A percentile compares a stretch with the other conserved stretches of the same genome.
These are phyloP conservation scores for Boloria euphrosyne DNA, from an alignment of 2,888 invertebrate genomes.

Conservation along the genomic window DNA sequence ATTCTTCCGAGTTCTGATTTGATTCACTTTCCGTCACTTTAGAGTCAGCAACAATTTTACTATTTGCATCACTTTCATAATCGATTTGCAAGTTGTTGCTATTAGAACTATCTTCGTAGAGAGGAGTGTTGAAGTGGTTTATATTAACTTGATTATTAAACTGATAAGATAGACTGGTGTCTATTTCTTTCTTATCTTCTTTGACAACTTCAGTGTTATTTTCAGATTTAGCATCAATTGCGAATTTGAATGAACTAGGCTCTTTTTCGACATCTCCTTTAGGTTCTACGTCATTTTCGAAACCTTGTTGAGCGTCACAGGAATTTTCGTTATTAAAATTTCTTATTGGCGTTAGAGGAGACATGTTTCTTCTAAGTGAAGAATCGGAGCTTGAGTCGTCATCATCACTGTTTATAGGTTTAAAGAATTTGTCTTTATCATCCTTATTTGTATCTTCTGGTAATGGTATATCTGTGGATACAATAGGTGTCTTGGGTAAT, in stretches of 20 bases:
- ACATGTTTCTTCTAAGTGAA: slow-evolving; percentile 72
- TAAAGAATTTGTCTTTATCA: slow-evolving; percentile 61
- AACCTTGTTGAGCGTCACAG: slow-evolving; percentile 75
- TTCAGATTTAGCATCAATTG: slow-evolving; percentile 68
- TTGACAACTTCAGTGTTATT: slow-evolving; percentile 53
- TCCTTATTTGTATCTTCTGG: slow-evolving; percentile 56
- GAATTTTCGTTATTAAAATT: slow-evolving; percentile 77
- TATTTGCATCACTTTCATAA: slow-evolving; percentile 76
- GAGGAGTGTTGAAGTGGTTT: slow-evolving; percentile 65
- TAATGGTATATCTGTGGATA: slow-evolving; percentile 54
- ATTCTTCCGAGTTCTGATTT: slow-evolving; percentile 60
- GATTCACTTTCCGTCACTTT: slow-evolving; percentile 57
- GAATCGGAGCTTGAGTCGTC: slow-evolving; percentile 73
- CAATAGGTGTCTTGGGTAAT: slow-evolving; percentile 59
- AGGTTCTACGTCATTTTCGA: slow-evolving; percentile 62
- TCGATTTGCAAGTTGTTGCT: slow-evolving; percentile 73
- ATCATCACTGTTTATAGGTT: slow-evolving; percentile 65
- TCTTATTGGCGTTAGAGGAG: slow-evolving; percentile 73
- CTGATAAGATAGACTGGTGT: slow-evolving; percentile 60
- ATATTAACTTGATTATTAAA: slow-evolving; percentile 70
- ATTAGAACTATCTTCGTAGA: slow-evolving; percentile 76
- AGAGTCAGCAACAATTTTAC: slow-evolving; percentile 65
- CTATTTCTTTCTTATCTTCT: slow-evolving; percentile 59
- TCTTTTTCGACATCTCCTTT: slow-evolving; percentile 62
- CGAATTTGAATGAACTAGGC: slow-evolving; percentile 68